Evolutionary conservation across 2,888 invertebrate species (phyloP), one percentile per base, ranked within the genome.

Genomic region (Dorcus hopei): DNA sequence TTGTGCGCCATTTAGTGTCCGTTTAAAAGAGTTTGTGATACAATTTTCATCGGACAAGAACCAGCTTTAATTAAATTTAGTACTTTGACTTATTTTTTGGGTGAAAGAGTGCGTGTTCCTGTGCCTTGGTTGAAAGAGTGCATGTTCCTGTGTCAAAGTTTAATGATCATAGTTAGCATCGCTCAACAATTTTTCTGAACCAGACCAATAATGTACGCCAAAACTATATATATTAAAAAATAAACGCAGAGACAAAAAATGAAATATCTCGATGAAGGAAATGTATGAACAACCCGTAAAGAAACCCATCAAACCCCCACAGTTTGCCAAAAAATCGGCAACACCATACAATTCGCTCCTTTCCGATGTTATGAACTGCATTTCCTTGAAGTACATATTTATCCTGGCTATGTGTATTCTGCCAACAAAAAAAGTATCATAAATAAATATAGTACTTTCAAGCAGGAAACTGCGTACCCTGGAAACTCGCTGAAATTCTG

Each of bases 351-450:
- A 68, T 68, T 85, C 85, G 42, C 83, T 82, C 9, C 85, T 78
- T 55, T 81, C 80, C 53, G 82, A 82, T 0, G 83, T 80, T 38
- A 83, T 78, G 64, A 82, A 84, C 45, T 81, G 80, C 3, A 85
- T 84, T 69, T 89, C 88, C 73, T 88, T 89, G 78, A 89, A 89
- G 77, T 87, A 89, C 49, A 89, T 82, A 65, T 85, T 84, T 7
- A 89, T 80, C 3, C 87, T 82, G 0, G 88, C 81, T 76, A 83
- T 80, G 65, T 81, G 77, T 23, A 80, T 71, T 48, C 85, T 85
- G 65, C 54, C 78, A 77, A 52, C 68, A 61, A 62, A 61, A 64
- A 52, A 49, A 48, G 11, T 8, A 33, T 49, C 19, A 8, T 6
- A 7, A 6, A 14, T 42, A 14, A 6, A 6, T 6, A 6, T 11